A percentile compares a stretch with the other conserved stretches of the same genome.
Conservation (phyloP, 1,140 invertebrate species). For the Euura lappo region DNA sequence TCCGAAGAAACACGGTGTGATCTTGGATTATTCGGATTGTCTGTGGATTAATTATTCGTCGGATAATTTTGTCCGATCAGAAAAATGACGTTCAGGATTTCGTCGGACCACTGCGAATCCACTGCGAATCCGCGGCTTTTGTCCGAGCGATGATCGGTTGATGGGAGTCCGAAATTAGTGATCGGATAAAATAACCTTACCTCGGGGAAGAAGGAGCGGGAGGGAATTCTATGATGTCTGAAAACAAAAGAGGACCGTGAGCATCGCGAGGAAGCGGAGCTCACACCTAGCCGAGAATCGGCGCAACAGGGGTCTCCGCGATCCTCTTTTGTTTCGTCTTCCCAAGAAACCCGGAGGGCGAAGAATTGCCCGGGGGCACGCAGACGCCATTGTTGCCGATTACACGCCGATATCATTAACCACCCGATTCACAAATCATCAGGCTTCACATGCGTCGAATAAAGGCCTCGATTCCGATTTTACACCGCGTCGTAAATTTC, state of each 20-base stretch:
- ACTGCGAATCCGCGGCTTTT: neutral
- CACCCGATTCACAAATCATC: constrained; percentile 2
- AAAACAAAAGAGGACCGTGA: constrained; percentile 9
- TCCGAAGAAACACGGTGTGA: neutral
- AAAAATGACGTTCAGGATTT: too few species aligned
- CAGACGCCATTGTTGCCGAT: constrained; percentile 24
- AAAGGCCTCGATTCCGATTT: too few species aligned
- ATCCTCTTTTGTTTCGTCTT: constrained; percentile 30
- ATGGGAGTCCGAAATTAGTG: neutral
- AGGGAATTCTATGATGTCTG: neutral
- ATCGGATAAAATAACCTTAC: neutral
- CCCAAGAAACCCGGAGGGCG: constrained; percentile 20
- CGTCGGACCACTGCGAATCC: neutral
- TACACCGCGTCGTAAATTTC: too few species aligned
- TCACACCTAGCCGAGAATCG: constrained; percentile 9
- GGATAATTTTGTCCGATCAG: too few species aligned
- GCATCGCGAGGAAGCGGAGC: neutral
- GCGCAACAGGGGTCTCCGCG: constrained; percentile 22
- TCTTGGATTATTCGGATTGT: too few species aligned
- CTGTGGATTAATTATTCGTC: too few species aligned
- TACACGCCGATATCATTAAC: constrained; percentile 31
- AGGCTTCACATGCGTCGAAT: neutral
- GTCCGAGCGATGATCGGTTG: neutral
- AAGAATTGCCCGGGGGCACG: constrained; percentile 19
- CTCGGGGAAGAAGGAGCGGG: neutral